Conservation (phyloP, 2,113 vertebrate species). For the Amphilophus citrinellus region DNA sequence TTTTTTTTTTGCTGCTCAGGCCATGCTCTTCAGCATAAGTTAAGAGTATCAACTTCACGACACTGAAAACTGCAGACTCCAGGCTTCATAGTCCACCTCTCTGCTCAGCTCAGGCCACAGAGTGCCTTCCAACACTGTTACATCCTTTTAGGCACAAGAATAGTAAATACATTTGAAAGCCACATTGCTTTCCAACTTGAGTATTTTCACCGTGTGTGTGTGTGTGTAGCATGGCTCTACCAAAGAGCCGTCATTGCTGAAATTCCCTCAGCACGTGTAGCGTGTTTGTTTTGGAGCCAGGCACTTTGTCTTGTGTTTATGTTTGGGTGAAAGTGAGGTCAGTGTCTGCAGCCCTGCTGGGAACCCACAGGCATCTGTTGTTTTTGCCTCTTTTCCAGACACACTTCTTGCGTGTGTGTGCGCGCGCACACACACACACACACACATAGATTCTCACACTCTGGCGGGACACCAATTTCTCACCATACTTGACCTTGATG, state of each 20-base stretch:
- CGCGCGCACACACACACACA: background rate
- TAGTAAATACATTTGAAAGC: background rate
- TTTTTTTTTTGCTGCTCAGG: too few relatives aligned
- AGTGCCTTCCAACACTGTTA: background rate
- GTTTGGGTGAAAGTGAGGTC: slow-evolving; percentile 65
- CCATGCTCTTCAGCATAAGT: background rate
- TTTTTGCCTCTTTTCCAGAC: slow-evolving; percentile 52
- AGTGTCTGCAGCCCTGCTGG: slow-evolving; percentile 57
- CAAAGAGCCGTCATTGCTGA: background rate
- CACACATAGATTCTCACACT: background rate
- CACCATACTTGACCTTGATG: slow-evolving; percentile 28
- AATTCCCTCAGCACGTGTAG: slow-evolving; percentile 54
- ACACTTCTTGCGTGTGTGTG: background rate
- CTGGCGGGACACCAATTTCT: slow-evolving; percentile 44
- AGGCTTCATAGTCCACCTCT: background rate
- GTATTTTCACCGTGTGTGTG: background rate
- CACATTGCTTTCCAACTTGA: background rate
- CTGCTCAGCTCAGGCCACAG: background rate
- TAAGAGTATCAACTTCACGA: accelerated
- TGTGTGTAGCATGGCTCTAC: background rate
- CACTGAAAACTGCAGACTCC: background rate
- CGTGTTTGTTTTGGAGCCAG: slow-evolving; percentile 64
- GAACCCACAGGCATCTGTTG: slow-evolving; percentile 63
- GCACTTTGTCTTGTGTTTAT: slow-evolving; percentile 65
- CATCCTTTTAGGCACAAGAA: background rate